Base-by-base conservation (phyloP, 2,888 invertebrate species). In the Brachypterus glaber region DNA sequence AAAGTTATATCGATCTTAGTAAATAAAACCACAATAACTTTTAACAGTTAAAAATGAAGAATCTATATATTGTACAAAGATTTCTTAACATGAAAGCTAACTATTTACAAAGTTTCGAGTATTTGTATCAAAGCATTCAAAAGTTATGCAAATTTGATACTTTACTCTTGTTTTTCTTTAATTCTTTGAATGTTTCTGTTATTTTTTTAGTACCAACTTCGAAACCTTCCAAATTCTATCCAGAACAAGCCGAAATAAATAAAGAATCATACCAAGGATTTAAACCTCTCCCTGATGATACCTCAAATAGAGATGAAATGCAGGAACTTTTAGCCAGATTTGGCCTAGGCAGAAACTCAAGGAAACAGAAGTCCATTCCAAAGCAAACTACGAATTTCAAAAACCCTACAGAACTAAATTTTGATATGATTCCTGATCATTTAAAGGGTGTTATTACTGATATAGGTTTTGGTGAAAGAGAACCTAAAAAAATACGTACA, bases 231-330 rank as follows among this genome's bases (percentile, higher is more conserved):
- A n/a, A n/a, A n/a, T 55, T 40, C 40, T 46, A 53, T 25, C 57
- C 59, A 2, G 54, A 54, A 30, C 50, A 48, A 41, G 52, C 59
- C 1, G 55, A 61, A 43, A 53, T 58, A 5, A 51, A 51, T 33
- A 59, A 62, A 4, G 57, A 61, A 32, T 60, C 64, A 2, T 67
- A 64, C 38, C 33, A 52, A 2, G 57, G 58, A 11, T 67, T 67
- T 35, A 67, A 67, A 53, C 66, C 67, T 2, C 46, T 68, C 18
- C 68, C 67, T 5, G 57, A 58, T 11, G 47, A 43, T 33, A 50
- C 50, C 1, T 40, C 47, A 2, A 46, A 53, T 13, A 54, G 61
- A 31, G 48, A 55, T 32, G 64, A 65, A 31, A 66, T 67, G 64
- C 59, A 62, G 36, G 57, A 57, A 12, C 51, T 64, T 24, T 47